Base-by-base conservation (phyloP, 2,113 vertebrate genomes). In the Xiphophorus couchianus region DNA sequence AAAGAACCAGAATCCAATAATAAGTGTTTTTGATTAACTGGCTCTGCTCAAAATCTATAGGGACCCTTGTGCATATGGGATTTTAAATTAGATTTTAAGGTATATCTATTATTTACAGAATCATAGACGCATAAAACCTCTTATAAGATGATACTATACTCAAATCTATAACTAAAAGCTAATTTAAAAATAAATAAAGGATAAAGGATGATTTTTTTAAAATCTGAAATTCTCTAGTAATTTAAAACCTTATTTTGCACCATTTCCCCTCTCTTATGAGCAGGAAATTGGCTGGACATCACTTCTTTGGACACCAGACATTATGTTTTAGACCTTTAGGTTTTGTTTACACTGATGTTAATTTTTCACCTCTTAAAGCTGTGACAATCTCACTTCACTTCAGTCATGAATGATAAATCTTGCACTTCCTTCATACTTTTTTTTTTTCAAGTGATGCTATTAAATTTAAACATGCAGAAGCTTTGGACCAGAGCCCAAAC, bases 261-360 rank as follows among this genome's bases (percentile, higher is more conserved):
- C 51, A n/a, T 22, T n/a, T 1, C 5, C 5, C 78, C 30, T 27
- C 13, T 35, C 72, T 78, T 66, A 29, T 30, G 61, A 28, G 11
- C 68, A 48, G 72, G 8, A 80, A 77, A 80, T 58, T 28, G 65
- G 62, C 25, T 66, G 28, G 60, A 79, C 69, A 48, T 25, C 29
- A 54, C 4, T 62, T 74, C 29, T 69, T 15, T 68, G 31, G 58
- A 70, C 27, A 72, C 35, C 44, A 67, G 67, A 69, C 29, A 62
- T 62, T 28, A 39, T 60, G 12, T 17, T 15, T 37, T 25, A 61
- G 42, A 51, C 7, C 1, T 28, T 42, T 35, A 8, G 13, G 7
- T 60, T 58, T 39, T 31, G 6, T n/a, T 69, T 10, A 44, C 6
- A 28, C 3, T 30, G 7, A 71, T 39, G 22, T 27, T 1, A 60